Conservation (phyloP, 1,140 invertebrate genomes). For the Stenopsyche tienmushanensis region DNA sequence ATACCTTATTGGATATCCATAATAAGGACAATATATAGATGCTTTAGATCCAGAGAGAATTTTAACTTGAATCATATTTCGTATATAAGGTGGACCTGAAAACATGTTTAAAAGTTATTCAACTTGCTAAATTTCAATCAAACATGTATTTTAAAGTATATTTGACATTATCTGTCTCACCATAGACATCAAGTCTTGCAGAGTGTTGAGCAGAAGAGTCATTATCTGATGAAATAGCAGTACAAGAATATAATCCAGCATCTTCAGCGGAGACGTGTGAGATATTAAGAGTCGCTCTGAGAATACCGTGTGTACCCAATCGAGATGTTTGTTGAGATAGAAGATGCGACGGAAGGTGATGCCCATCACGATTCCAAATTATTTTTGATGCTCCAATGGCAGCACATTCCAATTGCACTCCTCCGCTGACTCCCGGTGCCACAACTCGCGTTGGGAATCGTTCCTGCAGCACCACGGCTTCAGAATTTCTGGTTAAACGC, state of each 20-base stretch:
- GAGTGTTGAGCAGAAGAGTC: slow-evolving; percentile 13
- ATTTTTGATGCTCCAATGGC: slow-evolving; percentile 26
- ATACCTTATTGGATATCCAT: slow-evolving; percentile 78
- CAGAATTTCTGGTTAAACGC: neutral
- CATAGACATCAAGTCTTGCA: slow-evolving; percentile 37
- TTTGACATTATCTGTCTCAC: slow-evolving; percentile 5
- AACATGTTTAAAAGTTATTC: no score
- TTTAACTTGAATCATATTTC: slow-evolving; percentile 76
- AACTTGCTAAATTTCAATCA: no score
- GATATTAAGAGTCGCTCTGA: slow-evolving; percentile 23
- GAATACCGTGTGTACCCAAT: neutral
- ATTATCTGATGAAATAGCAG: slow-evolving; percentile 20
- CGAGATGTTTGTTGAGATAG: neutral
- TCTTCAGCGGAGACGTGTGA: slow-evolving; percentile 27
- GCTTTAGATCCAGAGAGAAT: slow-evolving; percentile 77
- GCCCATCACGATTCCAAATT: slow-evolving; percentile 30
- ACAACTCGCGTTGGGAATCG: slow-evolving; percentile 24
- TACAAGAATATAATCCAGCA: slow-evolving; percentile 35
- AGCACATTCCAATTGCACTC: slow-evolving; percentile 24
- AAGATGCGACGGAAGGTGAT: slow-evolving; percentile 15
- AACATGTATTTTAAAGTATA: neutral
- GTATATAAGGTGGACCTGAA: slow-evolving; percentile 78
- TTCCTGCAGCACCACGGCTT: slow-evolving; percentile 14
- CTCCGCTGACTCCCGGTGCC: slow-evolving; percentile 8
- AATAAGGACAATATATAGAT: slow-evolving; percentile 81